These are phyloP conservation scores for Trachymyrmex cornetzi DNA, from an alignment of 1,140 invertebrate species.

Conservation along the genomic window DNA sequence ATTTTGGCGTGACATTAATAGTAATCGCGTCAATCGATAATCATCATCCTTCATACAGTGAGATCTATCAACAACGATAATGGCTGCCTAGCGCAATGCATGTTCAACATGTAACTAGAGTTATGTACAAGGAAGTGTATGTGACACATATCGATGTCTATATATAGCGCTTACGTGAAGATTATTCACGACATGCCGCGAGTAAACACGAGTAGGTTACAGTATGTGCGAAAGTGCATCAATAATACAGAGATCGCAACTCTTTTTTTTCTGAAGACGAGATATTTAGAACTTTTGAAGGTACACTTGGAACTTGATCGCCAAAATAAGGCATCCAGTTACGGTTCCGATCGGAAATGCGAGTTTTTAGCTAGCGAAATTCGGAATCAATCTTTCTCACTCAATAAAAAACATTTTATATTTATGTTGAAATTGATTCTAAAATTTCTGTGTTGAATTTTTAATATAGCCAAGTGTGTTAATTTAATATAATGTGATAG, in stretches of 20 bases:
- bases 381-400: neutral
- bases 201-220: slow-evolving; percentile 24
- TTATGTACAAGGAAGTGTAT: slow-evolving; percentile 48
- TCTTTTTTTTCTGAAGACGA: slow-evolving; percentile 13
- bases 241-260: slow-evolving; percentile 1
- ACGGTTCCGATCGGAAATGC: neutral
- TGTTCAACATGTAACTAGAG: slow-evolving; percentile 51
- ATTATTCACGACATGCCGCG: slow-evolving; percentile 24
- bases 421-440: no score
- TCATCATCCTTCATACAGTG: slow-evolving; percentile 36
- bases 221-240: slow-evolving; percentile 18
- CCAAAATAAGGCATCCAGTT: slow-evolving; percentile 8
- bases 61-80: slow-evolving; percentile 63
- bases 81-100: slow-evolving; percentile 48
- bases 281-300: slow-evolving; percentile 44
- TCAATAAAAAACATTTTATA: no score
- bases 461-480: no score
- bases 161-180: slow-evolving; percentile 28
- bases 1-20: slow-evolving; percentile 40
- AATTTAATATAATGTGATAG: no score
- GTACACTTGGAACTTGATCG: slow-evolving; percentile 42
- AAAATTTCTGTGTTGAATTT: no score
- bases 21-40: slow-evolving; percentile 38
- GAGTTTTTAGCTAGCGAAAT: neutral
- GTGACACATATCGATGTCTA: slow-evolving; percentile 48